Base-by-base conservation (phyloP, 2,888 invertebrate genomes). In the Ferrisia virgata region DNA sequence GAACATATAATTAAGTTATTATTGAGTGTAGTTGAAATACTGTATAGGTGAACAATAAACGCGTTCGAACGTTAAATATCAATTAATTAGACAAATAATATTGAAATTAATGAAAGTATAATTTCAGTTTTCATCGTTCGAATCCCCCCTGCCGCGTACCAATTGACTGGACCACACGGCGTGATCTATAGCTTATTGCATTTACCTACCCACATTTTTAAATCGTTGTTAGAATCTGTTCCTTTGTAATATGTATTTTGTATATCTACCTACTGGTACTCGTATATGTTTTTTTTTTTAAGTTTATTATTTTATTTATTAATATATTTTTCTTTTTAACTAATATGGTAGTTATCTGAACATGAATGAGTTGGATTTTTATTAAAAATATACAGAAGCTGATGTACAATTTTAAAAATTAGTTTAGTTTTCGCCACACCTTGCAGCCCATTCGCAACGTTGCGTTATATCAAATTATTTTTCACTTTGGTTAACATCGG, bases 131-230 rank as follows among this genome's bases (percentile, higher is more conserved):
- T 83, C 72, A 72, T 83, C 36, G 31, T 40, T 72, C 25, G n/a
- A 64, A 47, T 83, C 83, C 69, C 83, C 40, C 83, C 83, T 72
- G 83, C 83, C 72, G 83, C 22, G 83, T 33, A 40, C 43, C 83
- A 76, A 83, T 83, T 83, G 83, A 83, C 83, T 83, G 83, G 83
- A 83, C 83, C 83, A 83, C 83, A 83, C 83, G 72, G 83, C 76
- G 83, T 83, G 83, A 83, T 83, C 83, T 83, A 83, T 83, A 83
- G 83, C 83, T 83, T 83, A 83, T 82, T 76, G 83, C 83, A 69
- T n/a, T n/a, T 83, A 76, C 83, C 83, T 76, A 83, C 82, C 82
- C 69, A 36, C 69, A 25, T 64, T 64, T 64, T 64, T 22, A 22
- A 22, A 53, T 18, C 53, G 11, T 53, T 22, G 22, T 53, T 53